Evolutionary conservation across 2,888 invertebrate genomes (phyloP).

Genomic region (Aromia moschata): DNA sequence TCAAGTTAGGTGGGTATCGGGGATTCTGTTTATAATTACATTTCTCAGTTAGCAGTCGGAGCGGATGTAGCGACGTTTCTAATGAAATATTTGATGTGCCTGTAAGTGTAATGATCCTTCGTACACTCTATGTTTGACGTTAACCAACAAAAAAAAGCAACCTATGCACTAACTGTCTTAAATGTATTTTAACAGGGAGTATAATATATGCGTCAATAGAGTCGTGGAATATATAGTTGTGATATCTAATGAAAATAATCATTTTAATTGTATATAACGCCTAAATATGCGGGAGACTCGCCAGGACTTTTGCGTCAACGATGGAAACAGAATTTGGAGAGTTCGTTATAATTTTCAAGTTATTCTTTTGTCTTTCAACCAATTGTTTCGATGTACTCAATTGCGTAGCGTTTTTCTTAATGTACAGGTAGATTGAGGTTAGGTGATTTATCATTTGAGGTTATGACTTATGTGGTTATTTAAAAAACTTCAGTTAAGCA

Average conservation of each 20-base stretch:
- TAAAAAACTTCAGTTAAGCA: too few species aligned
- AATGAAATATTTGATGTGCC: slow-evolving; percentile 54
- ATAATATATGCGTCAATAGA: slow-evolving; percentile 55
- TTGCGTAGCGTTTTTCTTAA: too few species aligned
- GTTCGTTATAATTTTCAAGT: too few species aligned
- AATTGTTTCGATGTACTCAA: too few species aligned
- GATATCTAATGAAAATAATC: slow-evolving; percentile 54
- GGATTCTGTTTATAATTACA: slow-evolving; percentile 17
- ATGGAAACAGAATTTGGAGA: background rate
- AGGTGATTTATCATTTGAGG: too few species aligned
- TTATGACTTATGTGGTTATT: too few species aligned
- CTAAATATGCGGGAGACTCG: slow-evolving; percentile 32
- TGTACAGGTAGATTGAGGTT: too few species aligned
- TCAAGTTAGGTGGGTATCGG: slow-evolving; percentile 17
- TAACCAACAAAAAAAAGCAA: slow-evolving; percentile 39
- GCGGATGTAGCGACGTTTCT: slow-evolving; percentile 33
- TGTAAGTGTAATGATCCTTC: slow-evolving; percentile 54
- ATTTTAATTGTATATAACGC: slow-evolving; percentile 52
- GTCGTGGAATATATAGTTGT: slow-evolving; percentile 57
- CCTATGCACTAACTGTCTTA: slow-evolving; percentile 51
- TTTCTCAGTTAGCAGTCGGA: slow-evolving; percentile 24
- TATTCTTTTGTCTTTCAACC: too few species aligned
- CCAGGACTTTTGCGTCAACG: slow-evolving; percentile 25
- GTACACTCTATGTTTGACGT: slow-evolving; percentile 56
- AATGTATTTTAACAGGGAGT: slow-evolving; percentile 51